phyloP scores from a whole-genome alignment of 2,888 invertebrate species.

The Leptopilina drosophilae region DNA sequence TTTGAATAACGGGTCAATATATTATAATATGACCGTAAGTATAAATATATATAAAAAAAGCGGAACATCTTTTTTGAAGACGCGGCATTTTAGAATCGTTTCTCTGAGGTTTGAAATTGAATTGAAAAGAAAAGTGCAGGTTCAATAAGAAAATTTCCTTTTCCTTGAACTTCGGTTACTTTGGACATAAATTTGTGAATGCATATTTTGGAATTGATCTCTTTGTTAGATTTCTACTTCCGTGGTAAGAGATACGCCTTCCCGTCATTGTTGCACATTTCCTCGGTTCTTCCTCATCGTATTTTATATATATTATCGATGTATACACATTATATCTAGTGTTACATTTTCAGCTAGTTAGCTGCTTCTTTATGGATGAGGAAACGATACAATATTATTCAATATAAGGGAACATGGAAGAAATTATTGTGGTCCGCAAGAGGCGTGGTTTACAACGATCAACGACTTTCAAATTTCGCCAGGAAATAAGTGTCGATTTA shows the following conservation, averaged over 20 bases:
- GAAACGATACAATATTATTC: slow-evolving; percentile 66
- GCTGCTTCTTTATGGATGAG: slow-evolving; percentile 51
- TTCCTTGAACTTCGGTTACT: background rate
- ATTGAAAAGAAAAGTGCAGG: slow-evolving; percentile 20
- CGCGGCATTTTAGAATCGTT: slow-evolving; percentile 13
- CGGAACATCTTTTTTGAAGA: slow-evolving; percentile 31
- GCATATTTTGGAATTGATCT: slow-evolving; percentile 40
- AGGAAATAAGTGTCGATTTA: slow-evolving; percentile 60
- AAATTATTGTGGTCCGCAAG: slow-evolving; percentile 47
- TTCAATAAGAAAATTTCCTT: slow-evolving; percentile 6
- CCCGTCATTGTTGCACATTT: slow-evolving; percentile 66
- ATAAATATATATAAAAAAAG: slow-evolving; percentile 10
- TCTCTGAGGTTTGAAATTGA: background rate
- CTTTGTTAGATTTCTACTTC: slow-evolving; percentile 63
- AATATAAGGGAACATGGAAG: slow-evolving; percentile 51
- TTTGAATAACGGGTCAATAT: background rate
- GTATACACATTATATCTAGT: slow-evolving; percentile 11
- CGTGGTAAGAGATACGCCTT: slow-evolving; percentile 61
- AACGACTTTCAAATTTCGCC: slow-evolving; percentile 53
- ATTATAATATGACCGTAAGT: background rate
- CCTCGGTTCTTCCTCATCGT: slow-evolving; percentile 53
- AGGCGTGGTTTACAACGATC: slow-evolving; percentile 60
- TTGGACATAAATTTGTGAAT: slow-evolving; percentile 12
- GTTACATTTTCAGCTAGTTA: slow-evolving; percentile 47
- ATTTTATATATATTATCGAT: background rate